phyloP scores from a whole-genome alignment of 1,140 invertebrate genomes.

The Lanistes nyassanus region DNA sequence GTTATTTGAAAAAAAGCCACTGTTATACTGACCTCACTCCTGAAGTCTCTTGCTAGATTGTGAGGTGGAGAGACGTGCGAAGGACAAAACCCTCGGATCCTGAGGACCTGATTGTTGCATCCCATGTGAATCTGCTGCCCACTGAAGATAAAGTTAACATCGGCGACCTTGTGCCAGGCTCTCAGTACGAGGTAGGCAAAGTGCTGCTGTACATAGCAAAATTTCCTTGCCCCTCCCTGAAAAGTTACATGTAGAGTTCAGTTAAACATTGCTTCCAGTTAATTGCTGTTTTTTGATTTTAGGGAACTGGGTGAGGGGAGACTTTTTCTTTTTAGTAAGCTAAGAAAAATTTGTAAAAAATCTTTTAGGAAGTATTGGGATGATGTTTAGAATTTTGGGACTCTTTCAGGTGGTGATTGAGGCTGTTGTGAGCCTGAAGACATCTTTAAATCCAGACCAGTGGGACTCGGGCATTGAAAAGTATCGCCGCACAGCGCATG shows the following conservation, averaged over 20 bases:
- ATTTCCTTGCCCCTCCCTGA: neutral
- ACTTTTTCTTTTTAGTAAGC: too few species aligned
- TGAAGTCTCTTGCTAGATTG: slow-evolving; percentile 52
- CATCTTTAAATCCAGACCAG: slow-evolving; percentile 58
- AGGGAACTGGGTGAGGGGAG: too few species aligned
- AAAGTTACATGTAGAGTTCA: too few species aligned
- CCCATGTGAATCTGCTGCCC: slow-evolving; percentile 56
- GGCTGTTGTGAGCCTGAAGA: slow-evolving; percentile 66
- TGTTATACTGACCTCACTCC: too few species aligned
- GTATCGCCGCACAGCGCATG: slow-evolving; percentile 62
- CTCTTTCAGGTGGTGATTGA: slow-evolving; percentile 56
- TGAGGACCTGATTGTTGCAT: slow-evolving; percentile 54
- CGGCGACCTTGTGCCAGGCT: slow-evolving; percentile 55
- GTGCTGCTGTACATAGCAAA: neutral
- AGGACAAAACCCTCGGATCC: slow-evolving; percentile 38
- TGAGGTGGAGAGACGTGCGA: slow-evolving; percentile 62
- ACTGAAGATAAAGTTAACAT: slow-evolving; percentile 56
- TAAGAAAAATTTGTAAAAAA: too few species aligned
- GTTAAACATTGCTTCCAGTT: too few species aligned
- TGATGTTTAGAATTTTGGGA: too few species aligned
- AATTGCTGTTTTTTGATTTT: too few species aligned
- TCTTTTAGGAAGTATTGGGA: too few species aligned
- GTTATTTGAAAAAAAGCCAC: too few species aligned
- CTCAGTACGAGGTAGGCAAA: slow-evolving; percentile 48
- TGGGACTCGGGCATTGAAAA: slow-evolving; percentile 50